These are phyloP conservation scores for Magallana nippona DNA, from an alignment of 2,888 invertebrate species.

Conservation along the genomic window DNA sequence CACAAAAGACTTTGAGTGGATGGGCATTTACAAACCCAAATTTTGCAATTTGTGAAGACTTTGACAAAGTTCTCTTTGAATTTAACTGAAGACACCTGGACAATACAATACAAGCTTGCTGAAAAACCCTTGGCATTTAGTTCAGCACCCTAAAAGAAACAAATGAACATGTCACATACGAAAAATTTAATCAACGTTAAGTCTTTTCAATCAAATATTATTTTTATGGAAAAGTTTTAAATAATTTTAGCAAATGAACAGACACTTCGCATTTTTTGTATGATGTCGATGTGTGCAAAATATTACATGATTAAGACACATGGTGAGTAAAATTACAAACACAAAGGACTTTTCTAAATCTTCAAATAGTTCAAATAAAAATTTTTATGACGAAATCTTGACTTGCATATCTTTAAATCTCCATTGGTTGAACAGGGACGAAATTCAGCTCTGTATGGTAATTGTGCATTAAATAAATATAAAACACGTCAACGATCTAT, in stretches of 20 bases:
- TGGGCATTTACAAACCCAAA: background rate
- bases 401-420: too few species aligned
- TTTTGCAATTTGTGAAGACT: background rate
- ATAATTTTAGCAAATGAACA: background rate
- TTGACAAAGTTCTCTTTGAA: background rate
- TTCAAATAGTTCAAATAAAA: too few species aligned
- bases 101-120: background rate
- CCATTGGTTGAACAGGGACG: too few species aligned
- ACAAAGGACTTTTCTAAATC: too few species aligned
- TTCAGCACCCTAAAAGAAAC: background rate
- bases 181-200: background rate
- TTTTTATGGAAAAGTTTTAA: background rate
- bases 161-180: background rate
- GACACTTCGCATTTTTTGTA: too few species aligned
- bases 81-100: background rate
- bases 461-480: too few species aligned
- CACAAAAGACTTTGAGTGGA: background rate
- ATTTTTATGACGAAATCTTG: too few species aligned
- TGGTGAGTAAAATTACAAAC: too few species aligned
- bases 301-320: too few species aligned
- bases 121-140: background rate
- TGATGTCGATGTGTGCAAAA: too few species aligned
- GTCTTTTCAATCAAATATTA: background rate
- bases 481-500: too few species aligned
- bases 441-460: too few species aligned